Base-by-base conservation (phyloP, 2,113 vertebrate genomes). In the Typhlomys cinereus region DNA sequence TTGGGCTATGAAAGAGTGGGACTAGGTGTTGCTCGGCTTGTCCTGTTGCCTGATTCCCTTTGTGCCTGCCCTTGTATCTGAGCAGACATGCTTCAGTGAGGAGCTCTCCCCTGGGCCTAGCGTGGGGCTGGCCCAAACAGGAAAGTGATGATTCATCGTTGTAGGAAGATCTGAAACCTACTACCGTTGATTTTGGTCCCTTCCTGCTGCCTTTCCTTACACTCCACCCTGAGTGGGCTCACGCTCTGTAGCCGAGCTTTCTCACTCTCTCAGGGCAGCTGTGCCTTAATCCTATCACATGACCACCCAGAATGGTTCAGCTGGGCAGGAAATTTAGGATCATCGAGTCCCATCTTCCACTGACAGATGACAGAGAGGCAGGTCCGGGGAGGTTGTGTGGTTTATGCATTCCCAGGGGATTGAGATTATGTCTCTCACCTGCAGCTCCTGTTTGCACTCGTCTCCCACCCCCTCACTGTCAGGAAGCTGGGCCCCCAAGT, bases 211-310 rank as follows among this genome's bases (percentile, higher is more conserved):
- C 50, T 79, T 57, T 27, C 46, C 61, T n/a, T 8, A 12, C 18
- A 27, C 31, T 2, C 27, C 0, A 1, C 17, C n/a, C 15, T 64
- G 59, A 0, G 0, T 2, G 80, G 46, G 61, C 66, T 87, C 54
- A 4, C 57, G 36, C 20, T 36, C 12, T 10, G 5, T 46, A 54
- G 87, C 21, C 52, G 82, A 18, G 50, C 69, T 76, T 0, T 39
- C 27, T 67, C 23, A 29, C 48, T 78, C 27, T 27, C 75, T 48
- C 17, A 21, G 62, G 84, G 48, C 25, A 41, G 6, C 66, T 70
- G 10, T 66, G 11, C 57, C 18, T 11, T 36, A 23, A 39, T 86
- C 52, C 14, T 18, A 5, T 52, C 48, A 44, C 1, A 2, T 0
- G 27, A 39, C 4, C 4, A n/a, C 41, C 18, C 11, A 59, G 46